Conservation (phyloP, 2,797 vertebrate species). For the Monodelphis domestica region DNA sequence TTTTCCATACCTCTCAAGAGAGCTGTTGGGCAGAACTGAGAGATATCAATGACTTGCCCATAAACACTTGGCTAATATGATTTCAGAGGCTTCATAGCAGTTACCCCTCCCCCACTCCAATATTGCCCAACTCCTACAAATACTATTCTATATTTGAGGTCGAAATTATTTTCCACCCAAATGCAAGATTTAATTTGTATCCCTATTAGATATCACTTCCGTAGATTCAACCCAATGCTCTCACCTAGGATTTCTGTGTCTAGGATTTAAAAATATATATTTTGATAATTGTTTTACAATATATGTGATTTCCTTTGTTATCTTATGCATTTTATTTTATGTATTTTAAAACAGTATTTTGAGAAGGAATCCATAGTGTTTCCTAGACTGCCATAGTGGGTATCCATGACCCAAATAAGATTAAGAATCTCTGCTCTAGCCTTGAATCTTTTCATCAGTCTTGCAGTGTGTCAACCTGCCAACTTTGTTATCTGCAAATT, state of each 20-base stretch:
- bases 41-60: not conserved
- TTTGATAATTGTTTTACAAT: not conserved
- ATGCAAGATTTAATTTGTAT: not conserved
- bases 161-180: not conserved
- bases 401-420: not conserved
- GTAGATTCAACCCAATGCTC: not conserved
- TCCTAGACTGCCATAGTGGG: not conserved
- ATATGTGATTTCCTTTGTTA: not conserved
- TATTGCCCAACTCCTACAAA: not conserved
- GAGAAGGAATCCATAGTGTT: not conserved
- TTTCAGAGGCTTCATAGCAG: not conserved
- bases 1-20: not conserved
- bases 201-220: not conserved
- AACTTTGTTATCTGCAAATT: not conserved
- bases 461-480: not conserved
- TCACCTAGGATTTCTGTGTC: not conserved
- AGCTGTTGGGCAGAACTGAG: not conserved
- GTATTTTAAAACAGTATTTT: not conserved
- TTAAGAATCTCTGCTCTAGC: not conserved
- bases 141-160: not conserved
- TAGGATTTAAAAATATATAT: not conserved
- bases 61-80: not conserved
- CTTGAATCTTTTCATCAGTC: not conserved
- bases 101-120: not conserved
- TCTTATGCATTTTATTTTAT: not conserved